phyloP scores from a whole-genome alignment of 2,797 vertebrate genomes.

The Salarias fasciatus region DNA sequence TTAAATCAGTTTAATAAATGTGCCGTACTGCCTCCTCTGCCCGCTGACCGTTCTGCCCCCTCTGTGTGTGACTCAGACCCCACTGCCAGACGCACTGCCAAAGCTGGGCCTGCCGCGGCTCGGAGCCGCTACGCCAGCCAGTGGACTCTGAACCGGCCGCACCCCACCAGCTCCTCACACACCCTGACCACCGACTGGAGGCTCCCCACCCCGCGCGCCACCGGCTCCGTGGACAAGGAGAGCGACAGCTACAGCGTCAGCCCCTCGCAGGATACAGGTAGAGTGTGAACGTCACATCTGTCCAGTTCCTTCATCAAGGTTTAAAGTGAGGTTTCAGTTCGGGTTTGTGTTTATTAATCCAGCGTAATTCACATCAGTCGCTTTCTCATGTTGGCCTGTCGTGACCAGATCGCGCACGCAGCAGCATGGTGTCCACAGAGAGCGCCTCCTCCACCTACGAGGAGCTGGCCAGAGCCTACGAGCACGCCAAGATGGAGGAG shows the following conservation, averaged over 20 bases:
- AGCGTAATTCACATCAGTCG: background rate
- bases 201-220: slow-evolving; percentile 92
- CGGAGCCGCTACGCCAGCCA: slow-evolving; percentile 97
- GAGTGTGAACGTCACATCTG: background rate
- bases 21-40: background rate
- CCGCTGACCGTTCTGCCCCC: background rate
- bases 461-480: slow-evolving; percentile 96
- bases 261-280: slow-evolving; percentile 98
- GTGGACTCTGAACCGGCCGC: slow-evolving; percentile 98
- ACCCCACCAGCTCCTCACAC: slow-evolving; percentile 96
- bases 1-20: background rate
- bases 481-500: slow-evolving; percentile 99
- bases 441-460: slow-evolving; percentile 98
- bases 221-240: slow-evolving; percentile 97
- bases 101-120: slow-evolving; percentile 92
- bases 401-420: slow-evolving; percentile 92
- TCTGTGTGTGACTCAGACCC: slow-evolving; percentile 86
- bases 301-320: background rate
- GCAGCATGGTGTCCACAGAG: slow-evolving; percentile 99
- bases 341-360: too few species aligned
- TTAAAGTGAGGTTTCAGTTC: too few species aligned
- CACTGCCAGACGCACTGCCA: slow-evolving; percentile 96
- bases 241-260: slow-evolving; percentile 99
- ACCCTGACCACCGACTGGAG: slow-evolving; percentile 98
- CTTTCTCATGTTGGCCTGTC: background rate